Conservation (phyloP, 1,140 invertebrate species). For the Linepithema humile region DNA sequence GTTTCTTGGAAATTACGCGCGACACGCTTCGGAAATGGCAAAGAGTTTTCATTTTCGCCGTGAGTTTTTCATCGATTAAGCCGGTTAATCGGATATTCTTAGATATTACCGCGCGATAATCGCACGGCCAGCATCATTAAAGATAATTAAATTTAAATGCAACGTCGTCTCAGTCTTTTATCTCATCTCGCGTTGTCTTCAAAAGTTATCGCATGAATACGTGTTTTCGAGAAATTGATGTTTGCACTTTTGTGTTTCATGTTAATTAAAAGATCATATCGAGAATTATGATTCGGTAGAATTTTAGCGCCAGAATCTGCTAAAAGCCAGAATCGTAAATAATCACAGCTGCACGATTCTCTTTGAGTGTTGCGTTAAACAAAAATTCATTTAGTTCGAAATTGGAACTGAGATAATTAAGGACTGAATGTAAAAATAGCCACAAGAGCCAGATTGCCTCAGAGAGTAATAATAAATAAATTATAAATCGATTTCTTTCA, state of each 20-base stretch:
- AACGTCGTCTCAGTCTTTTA: neutral
- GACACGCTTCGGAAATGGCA: neutral
- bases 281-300: neutral
- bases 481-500: too few relatives aligned
- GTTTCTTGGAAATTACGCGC: neutral
- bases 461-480: too few relatives aligned
- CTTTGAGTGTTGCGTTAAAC: neutral
- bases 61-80: neutral
- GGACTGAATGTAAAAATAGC: neutral
- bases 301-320: neutral
- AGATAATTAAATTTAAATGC: slow-evolving; percentile 19
- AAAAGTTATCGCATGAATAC: neutral
- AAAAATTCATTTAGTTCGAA: neutral
- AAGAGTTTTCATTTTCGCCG: neutral
- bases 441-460: neutral
- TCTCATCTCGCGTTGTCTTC: neutral
- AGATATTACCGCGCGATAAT: neutral
- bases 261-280: slow-evolving; percentile 15
- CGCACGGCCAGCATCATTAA: neutral
- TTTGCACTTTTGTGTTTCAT: neutral
- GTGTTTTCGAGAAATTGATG: neutral
- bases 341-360: neutral
- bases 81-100: slow-evolving; percentile 1
- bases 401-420: slow-evolving; percentile 1
- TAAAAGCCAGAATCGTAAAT: neutral